Base-by-base conservation (phyloP, 2,888 invertebrate genomes). In the Tipula helvola region DNA sequence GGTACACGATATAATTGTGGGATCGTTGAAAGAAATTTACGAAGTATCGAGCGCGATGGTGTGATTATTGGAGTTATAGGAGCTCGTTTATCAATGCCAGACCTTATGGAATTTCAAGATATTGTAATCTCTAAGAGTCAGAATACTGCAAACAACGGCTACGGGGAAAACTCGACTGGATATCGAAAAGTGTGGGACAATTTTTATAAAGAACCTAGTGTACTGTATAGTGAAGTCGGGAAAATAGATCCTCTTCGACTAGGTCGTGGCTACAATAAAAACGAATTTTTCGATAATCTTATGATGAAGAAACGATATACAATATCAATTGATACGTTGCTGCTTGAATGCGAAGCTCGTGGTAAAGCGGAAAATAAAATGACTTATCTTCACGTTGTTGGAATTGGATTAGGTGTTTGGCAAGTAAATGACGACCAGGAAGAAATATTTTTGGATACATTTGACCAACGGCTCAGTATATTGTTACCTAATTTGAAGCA, bases 341-440 rank as follows among this genome's bases (percentile, higher is more conserved):
- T 95, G 1, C 88, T 95, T n/a, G 95, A 95, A 87, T 94, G 94
- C 0, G 93, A 95, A 87, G 90, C 91, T 0, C 91, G 95, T n/a
- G 94, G 93, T 0, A 90, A 90, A 12, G 90, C 90, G 0, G 91
- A 90, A 3, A 92, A 90, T 36, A 93, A 92, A 44, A 90, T 91
- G 5, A 95, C 94, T 0, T 95, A 92, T 88, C 88, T 95, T 0
- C 95, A 95, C 90, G 92, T 95, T 8, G 93, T 95, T 47, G 95
- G 95, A 10, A 93, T 94, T 83, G 94, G 94, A 85, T 90, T 94
- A n/a, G 95, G 95, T 0, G 94, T 95, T 0, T 95, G 95, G 95
- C 93, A 90, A 89, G 91, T 93, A 57, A 93, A 94, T 0, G 89
- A 90, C 0, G 94, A 95, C 87, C 95, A 95, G 89, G 92, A 92